These are phyloP conservation scores for Alcis repandata DNA, from an alignment of 2,888 invertebrate species.

Conservation along the genomic window DNA sequence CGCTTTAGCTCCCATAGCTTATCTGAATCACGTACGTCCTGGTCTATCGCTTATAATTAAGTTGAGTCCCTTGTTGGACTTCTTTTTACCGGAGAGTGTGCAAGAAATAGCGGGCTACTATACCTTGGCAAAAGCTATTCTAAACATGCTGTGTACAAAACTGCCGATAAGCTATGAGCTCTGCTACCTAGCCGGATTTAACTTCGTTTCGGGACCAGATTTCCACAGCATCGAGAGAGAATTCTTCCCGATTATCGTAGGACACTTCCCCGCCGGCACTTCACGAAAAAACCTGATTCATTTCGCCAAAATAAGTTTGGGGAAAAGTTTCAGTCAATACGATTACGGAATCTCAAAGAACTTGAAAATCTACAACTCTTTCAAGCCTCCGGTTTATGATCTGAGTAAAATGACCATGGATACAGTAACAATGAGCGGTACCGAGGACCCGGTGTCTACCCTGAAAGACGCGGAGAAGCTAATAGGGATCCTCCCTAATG, in stretches of 20 bases:
- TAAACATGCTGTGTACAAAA: constrained; percentile 50
- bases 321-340: constrained; percentile 55
- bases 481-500: constrained; percentile 53
- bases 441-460: constrained; percentile 59
- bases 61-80: constrained; percentile 44
- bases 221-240: constrained; percentile 52
- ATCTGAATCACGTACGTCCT: constrained; percentile 33
- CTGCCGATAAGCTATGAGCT: constrained; percentile 48
- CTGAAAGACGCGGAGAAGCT: constrained; percentile 54
- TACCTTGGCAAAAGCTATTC: constrained; percentile 40
- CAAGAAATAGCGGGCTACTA: constrained; percentile 50
- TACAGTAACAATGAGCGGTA: constrained; percentile 53
- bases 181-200: constrained; percentile 49
- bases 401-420: constrained; percentile 58
- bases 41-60: constrained; percentile 33
- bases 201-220: constrained; percentile 49
- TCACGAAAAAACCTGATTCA: constrained; percentile 62
- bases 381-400: constrained; percentile 59
- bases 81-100: constrained; percentile 31
- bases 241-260: constrained; percentile 49
- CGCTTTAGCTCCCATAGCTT: constrained; percentile 47
- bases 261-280: constrained; percentile 60
- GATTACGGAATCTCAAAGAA: constrained; percentile 60
- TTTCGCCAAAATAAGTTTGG: constrained; percentile 53
- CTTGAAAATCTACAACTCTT: constrained; percentile 50